Percentiles rank a stretch among this genome's conserved stretches.
phyloP scores from a whole-genome alignment of 1,140 invertebrate species.

The Batillaria attramentaria region DNA sequence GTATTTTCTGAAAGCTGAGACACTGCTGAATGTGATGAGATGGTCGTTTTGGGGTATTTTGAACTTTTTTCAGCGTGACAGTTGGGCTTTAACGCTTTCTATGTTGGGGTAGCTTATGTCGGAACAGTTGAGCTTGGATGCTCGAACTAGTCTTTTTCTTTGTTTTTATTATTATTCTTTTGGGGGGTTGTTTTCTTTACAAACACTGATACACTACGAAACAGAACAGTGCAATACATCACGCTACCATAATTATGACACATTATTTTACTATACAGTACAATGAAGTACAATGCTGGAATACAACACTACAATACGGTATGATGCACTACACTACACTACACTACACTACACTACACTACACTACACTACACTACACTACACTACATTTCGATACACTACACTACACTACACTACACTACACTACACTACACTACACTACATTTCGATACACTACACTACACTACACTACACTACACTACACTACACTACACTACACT shows the following conservation, averaged over 20 bases:
- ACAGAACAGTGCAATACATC: neutral
- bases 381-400: slow-evolving; percentile 32
- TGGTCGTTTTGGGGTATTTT: too few species aligned
- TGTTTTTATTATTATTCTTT: neutral
- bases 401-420: slow-evolving; percentile 32
- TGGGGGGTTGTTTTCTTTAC: neutral
- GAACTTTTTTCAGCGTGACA: too few species aligned
- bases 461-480: slow-evolving; percentile 29
- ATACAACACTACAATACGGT: slow-evolving; percentile 21
- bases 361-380: slow-evolving; percentile 33
- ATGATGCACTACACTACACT: slow-evolving; percentile 30
- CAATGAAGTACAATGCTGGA: neutral
- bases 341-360: slow-evolving; percentile 32
- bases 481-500: slow-evolving; percentile 34
- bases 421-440: slow-evolving; percentile 34
- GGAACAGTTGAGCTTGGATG: too few species aligned
- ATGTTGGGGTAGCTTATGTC: too few species aligned
- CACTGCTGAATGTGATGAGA: too few species aligned
- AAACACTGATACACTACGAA: neutral
- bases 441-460: neutral
- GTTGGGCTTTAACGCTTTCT: too few species aligned
- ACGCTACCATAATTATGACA: neutral
- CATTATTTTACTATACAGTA: neutral
- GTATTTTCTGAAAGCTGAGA: too few species aligned
- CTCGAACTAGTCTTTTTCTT: too few species aligned